Conservation (phyloP, 1,140 invertebrate genomes). For the Rhysida immarginata region DNA sequence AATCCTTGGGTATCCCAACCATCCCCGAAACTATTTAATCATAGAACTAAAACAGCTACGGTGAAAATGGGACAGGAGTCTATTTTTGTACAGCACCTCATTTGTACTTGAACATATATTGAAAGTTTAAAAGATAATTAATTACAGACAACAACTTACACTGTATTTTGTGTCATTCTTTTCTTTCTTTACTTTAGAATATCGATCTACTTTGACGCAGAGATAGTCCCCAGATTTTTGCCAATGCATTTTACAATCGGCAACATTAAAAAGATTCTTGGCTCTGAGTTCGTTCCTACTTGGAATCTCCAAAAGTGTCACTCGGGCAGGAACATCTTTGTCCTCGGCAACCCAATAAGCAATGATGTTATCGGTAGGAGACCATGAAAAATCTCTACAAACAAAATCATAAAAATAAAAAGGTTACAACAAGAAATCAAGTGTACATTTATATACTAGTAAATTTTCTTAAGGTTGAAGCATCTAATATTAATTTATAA, state of each 20-base stretch:
- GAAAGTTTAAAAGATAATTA: no score
- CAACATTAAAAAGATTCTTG: conserved; percentile 95
- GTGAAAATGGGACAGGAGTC: no score
- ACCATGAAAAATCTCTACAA: conserved; percentile 84
- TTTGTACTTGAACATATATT: no score
- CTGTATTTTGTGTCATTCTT: conserved; percentile 75
- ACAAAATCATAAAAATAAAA: no score
- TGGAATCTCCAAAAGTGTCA: conserved; percentile 35
- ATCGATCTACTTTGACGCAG: conserved; percentile 95
- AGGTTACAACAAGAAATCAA: no score
- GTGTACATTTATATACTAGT: no score
- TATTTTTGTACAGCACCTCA: no score
- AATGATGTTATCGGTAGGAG: conserved; percentile 87
- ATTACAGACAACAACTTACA: conserved; percentile 37
- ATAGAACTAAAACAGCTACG: no score
- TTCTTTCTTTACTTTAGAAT: conserved; percentile 85
- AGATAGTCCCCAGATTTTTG: conserved; percentile 95
- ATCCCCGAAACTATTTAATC: no score
- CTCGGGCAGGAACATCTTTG: conserved; percentile 50
- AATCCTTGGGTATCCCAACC: no score
- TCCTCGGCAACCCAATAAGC: conserved; percentile 99
- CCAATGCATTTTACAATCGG: conserved; percentile 98
- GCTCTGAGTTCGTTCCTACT: conserved; percentile 77
- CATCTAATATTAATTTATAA: no score
- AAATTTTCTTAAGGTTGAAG: no score